Evolutionary conservation across 2,888 invertebrate species (phyloP), one percentile per base, ranked within the genome.

Genomic region (Pandemis heparana): DNA sequence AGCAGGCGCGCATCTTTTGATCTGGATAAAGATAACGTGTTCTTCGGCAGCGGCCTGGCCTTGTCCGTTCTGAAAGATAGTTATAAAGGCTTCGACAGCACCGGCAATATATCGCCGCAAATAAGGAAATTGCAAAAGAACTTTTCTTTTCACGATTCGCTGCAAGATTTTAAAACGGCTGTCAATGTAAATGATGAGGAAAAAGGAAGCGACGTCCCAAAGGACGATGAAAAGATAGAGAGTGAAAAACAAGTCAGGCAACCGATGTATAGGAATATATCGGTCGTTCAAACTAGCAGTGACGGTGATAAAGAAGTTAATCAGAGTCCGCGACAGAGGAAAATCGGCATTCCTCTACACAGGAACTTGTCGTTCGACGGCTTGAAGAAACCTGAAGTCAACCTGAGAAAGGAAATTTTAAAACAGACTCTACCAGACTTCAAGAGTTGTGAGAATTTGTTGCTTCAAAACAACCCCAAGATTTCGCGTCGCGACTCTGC

Each of bases 1-100:
- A 93, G 89, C 81, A 88, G 93, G 82, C 89, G 90, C 53, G 90
- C 89, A 89, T 94, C 93, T 83, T 86, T 83, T 16, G 90, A 56
- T 23, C 12, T 23, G 5, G 56, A 88, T 68, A 78, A 84, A 43
- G 84, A 82, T 69, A 78, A 80, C 69, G 81, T 79, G 71, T 77
- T 79, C 70, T 80, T 80, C 16, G 86, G 85, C 59, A 85, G 84
- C 61, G 86, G 83, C 76, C 73, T 87, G 64, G 89, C 88, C 51
- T 78, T 89, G 76, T 81, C 84, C 68, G 89, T 89, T 7, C 79
- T 92, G 64, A 90, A 84, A 63, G 88, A 87, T 67, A 91, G 88
- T 72, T 93, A 91, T 74, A 89, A 86, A 75, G 89, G 89, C 12
- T 82, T 92, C 23, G 86, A 87, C 6, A 75, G 78, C 14, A 84